phyloP scores from a whole-genome alignment of 2,113 vertebrate genomes.

The Colius striatus region DNA sequence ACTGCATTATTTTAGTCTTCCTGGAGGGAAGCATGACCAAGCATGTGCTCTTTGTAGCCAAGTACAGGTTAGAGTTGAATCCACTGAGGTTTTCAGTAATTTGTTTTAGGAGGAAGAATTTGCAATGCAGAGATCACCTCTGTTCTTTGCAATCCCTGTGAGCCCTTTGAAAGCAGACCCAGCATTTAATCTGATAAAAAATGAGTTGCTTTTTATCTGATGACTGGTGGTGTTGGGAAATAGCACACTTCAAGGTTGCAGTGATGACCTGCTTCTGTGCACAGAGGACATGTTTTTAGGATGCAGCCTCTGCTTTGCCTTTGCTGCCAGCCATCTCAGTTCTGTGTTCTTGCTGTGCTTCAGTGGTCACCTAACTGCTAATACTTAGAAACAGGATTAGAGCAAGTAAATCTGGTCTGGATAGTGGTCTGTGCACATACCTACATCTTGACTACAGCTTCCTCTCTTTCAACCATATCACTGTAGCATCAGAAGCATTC shows the following conservation, averaged over 20 bases:
- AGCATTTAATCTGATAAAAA: not conserved
- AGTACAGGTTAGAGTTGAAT: not conserved
- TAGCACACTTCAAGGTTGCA: not conserved
- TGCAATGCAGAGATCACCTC: not conserved
- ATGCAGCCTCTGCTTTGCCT: not conserved
- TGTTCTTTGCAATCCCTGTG: not conserved
- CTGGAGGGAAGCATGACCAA: not conserved
- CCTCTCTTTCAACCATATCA: not conserved
- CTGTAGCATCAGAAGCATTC: not conserved
- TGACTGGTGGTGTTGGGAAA: not conserved
- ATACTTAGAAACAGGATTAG: not conserved
- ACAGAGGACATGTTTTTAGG: not conserved
- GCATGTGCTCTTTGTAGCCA: not conserved
- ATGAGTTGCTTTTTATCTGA: not conserved
- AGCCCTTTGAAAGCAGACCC: not conserved
- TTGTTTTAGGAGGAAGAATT: not conserved
- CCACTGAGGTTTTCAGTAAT: not conserved
- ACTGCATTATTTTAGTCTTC: not conserved
- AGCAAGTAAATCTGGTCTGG: not conserved
- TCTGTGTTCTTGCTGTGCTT: not conserved
- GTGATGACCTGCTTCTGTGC: not conserved
- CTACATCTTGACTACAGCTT: not conserved
- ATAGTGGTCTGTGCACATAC: fast-evolving
- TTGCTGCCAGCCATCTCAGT: not conserved
- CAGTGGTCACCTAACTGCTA: not conserved